Percentiles rank a stretch among this genome's conserved stretches.
These are phyloP conservation scores for Microctonus brassicae DNA, from an alignment of 2,888 invertebrate species.

Conservation along the genomic window DNA sequence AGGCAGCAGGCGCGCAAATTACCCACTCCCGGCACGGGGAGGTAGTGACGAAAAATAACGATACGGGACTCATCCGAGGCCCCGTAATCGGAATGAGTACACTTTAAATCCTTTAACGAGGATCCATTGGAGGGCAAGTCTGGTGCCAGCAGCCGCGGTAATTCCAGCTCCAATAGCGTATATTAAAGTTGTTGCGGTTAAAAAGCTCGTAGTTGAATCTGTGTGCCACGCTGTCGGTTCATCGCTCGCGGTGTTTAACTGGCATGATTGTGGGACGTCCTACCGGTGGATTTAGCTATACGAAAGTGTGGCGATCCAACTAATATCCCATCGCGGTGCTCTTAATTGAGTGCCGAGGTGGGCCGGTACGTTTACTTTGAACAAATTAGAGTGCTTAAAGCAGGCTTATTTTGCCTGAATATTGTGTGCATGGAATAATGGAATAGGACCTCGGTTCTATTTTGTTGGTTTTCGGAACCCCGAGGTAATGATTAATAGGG, in stretches of 20 bases:
- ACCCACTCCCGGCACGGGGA: constrained; percentile 74
- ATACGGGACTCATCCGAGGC: constrained; percentile 63
- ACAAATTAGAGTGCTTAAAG: constrained; percentile 78
- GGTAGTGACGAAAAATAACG: constrained; percentile 78
- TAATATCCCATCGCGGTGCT: too few relatives aligned
- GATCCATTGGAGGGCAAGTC: constrained; percentile 78
- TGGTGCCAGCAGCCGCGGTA: constrained; percentile 81
- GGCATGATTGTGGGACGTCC: too few relatives aligned
- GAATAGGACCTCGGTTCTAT: too few relatives aligned
- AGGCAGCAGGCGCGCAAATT: constrained; percentile 81
- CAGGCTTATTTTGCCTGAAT: constrained; percentile 66
- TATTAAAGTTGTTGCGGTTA: constrained; percentile 81
- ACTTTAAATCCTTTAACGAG: constrained; percentile 73
- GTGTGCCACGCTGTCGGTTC: constrained; percentile 51
- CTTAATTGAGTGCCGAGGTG: constrained; percentile 66
- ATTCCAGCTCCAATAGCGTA: constrained; percentile 75
- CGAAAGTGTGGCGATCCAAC: too few relatives aligned
- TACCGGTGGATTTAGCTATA: too few relatives aligned
- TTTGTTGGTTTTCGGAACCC: too few relatives aligned
- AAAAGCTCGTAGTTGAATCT: constrained; percentile 75
- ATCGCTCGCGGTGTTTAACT: background rate
- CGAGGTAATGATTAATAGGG: constrained; percentile 76
- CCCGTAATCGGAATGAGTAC: constrained; percentile 51
- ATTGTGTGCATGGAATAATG: constrained; percentile 18
- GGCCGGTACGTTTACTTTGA: constrained; percentile 76